A percentile compares a stretch with the other conserved stretches of the same genome.
These are phyloP conservation scores for Perognathus longimembris DNA, from an alignment of 2,113 vertebrate species.

Conservation along the genomic window DNA sequence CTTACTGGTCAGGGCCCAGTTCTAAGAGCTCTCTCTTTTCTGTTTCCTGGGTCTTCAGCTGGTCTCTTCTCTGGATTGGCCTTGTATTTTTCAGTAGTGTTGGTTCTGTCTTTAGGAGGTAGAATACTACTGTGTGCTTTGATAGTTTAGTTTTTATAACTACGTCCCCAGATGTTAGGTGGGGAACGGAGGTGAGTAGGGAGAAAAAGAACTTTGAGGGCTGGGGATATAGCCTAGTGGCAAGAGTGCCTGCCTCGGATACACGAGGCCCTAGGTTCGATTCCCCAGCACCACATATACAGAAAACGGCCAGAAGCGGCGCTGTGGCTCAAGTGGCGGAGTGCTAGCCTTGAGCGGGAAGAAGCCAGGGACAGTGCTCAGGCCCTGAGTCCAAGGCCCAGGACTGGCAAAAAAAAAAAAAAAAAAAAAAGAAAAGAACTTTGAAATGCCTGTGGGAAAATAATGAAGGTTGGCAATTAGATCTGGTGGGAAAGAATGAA, in stretches of 20 bases:
- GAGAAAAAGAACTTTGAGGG: neutral
- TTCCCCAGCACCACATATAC: too few species aligned
- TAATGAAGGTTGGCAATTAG: neutral
- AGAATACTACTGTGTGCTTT: neutral
- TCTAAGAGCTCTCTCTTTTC: neutral
- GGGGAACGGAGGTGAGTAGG: neutral
- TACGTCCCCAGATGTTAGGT: neutral
- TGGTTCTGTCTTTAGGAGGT: neutral
- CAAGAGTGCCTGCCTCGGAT: too few species aligned
- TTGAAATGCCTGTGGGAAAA: neutral
- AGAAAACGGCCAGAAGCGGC: too few species aligned
- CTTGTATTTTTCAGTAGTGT: rapidly evolving
- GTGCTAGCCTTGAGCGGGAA: too few species aligned
- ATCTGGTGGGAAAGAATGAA: neutral
- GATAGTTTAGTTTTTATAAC: constrained; percentile 8
- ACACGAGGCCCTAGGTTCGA: too few species aligned
- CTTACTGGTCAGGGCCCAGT: neutral
- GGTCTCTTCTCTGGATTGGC: neutral
- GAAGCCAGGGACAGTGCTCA: too few species aligned
- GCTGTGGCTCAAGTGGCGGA: too few species aligned
- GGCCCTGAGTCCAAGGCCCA: too few species aligned
- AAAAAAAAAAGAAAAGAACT: neutral
- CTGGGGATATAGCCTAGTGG: too few species aligned
- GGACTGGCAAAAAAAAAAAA: neutral
- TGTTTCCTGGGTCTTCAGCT: neutral